Conservation (phyloP, 64 coral and sea anemone genomes). For the Platygyra sinensis region DNA sequence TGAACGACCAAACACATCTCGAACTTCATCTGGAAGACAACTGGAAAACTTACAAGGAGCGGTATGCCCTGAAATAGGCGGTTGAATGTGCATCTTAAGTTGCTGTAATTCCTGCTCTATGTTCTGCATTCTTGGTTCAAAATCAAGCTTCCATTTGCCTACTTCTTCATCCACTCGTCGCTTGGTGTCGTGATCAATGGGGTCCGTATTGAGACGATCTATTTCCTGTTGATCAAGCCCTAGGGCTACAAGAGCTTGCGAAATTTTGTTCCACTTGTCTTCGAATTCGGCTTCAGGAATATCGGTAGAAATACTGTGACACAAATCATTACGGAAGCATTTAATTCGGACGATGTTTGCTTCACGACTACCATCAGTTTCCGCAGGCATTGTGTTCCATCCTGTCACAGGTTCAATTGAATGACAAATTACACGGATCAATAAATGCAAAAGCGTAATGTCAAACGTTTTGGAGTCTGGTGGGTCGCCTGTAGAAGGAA, state of each 20-base stretch:
- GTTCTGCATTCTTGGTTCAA: not conserved
- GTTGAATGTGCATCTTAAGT: not conserved
- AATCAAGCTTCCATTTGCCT: not conserved
- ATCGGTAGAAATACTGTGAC: conserved; percentile 22
- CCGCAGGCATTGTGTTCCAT: conserved; percentile 49
- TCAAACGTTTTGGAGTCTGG: conserved; percentile 47
- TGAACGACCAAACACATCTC: conserved; percentile 38
- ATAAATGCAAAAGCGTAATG: conserved; percentile 65
- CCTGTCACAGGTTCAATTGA: conserved; percentile 7
- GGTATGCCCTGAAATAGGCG: not conserved
- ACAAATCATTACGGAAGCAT: conserved; percentile 54
- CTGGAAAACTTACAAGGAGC: not conserved
- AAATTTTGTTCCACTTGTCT: conserved; percentile 17
- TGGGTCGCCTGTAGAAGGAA: conserved; percentile 24
- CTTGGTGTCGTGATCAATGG: conserved; percentile 18
- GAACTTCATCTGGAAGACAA: conserved; percentile 33
- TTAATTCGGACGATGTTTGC: conserved; percentile 62
- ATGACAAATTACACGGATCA: conserved; percentile 34
- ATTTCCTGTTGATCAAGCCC: conserved; percentile 46
- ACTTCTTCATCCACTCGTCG: conserved; percentile 21
- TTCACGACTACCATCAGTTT: conserved; percentile 30
- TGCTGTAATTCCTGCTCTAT: not conserved
- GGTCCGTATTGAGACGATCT: not conserved
- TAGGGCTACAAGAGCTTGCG: conserved; percentile 33
- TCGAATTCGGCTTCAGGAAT: conserved; percentile 38